Conservation (phyloP, 1,140 invertebrate genomes). For the Drosophila mayri region DNA sequence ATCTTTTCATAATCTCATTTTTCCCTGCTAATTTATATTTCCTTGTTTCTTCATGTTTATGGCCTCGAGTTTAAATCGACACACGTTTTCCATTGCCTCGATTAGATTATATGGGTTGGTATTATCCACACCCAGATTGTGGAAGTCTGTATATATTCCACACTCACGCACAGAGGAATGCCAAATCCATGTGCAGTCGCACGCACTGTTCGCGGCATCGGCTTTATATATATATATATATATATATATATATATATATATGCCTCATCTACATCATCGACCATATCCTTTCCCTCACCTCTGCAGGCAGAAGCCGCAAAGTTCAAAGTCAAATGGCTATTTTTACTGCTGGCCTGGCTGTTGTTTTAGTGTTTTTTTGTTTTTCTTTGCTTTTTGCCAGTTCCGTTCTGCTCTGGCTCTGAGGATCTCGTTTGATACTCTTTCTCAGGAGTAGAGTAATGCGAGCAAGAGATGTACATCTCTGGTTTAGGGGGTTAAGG, state of each 20-base stretch:
- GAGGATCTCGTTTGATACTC: constrained; percentile 36
- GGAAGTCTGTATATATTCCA: constrained; percentile 5
- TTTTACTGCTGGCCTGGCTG: constrained; percentile 60
- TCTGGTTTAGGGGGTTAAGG: neutral
- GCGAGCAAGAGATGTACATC: neutral
- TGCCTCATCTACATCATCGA: constrained; percentile 19
- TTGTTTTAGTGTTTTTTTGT: constrained; percentile 32
- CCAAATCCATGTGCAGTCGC: constrained; percentile 42
- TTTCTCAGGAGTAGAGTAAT: neutral
- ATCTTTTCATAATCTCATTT: neutral
- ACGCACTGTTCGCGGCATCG: constrained; percentile 40
- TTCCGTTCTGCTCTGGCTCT: constrained; percentile 30
- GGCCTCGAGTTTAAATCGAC: constrained; percentile 49
- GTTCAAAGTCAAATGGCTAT: constrained; percentile 72
- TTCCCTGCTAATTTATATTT: constrained; percentile 40
- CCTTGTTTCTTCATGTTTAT: constrained; percentile 59
- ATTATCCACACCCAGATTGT: constrained; percentile 45
- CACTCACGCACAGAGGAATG: constrained; percentile 34
- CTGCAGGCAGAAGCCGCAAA: constrained; percentile 49
- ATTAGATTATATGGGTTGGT: constrained; percentile 60
- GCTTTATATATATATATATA: neutral
- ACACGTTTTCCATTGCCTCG: constrained; percentile 69
- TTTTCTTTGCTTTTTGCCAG: constrained; percentile 22
- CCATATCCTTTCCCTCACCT: constrained; percentile 48
- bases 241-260: neutral